Conservation (phyloP, 2,888 invertebrate genomes). For the Drosophila formosana region DNA sequence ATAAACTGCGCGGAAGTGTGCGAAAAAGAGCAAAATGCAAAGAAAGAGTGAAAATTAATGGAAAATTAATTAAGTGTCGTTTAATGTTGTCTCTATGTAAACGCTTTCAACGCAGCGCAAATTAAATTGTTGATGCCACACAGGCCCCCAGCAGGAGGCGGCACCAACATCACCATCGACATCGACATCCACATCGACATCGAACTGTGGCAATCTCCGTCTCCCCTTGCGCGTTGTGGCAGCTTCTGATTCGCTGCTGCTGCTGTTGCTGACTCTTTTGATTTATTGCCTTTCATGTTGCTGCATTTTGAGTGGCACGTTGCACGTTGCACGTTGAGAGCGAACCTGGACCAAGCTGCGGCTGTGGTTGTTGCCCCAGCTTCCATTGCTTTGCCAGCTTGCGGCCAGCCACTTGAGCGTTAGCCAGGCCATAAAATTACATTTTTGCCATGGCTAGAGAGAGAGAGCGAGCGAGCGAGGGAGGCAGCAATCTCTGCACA, state of each 20-base stretch:
- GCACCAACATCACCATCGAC: not conserved
- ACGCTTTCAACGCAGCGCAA: slow-evolving; percentile 75
- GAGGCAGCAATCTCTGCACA: slow-evolving; percentile 53
- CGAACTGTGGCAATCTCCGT: not conserved
- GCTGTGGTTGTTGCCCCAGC: not conserved
- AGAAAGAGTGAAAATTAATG: slow-evolving; percentile 68
- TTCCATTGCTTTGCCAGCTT: slow-evolving; percentile 28
- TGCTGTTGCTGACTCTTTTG: slow-evolving; percentile 55
- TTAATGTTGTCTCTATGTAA: slow-evolving; percentile 78
- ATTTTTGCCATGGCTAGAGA: slow-evolving; percentile 44
- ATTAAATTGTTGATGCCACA: slow-evolving; percentile 69
- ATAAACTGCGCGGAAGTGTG: slow-evolving; percentile 2
- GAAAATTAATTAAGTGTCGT: slow-evolving; percentile 77
- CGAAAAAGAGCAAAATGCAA: not conserved
- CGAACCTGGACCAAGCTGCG: slow-evolving; percentile 6
- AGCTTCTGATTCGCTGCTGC: slow-evolving; percentile 38
- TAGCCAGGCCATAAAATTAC: slow-evolving; percentile 64
- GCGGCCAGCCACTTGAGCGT: slow-evolving; percentile 53
- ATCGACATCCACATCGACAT: not conserved
- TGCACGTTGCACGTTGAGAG: not conserved
- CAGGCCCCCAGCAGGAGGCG: slow-evolving; percentile 5
- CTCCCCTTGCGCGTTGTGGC: not conserved
- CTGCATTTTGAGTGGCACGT: slow-evolving; percentile 42
- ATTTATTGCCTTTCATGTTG: slow-evolving; percentile 70
- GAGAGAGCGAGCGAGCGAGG: not conserved